phyloP scores from a whole-genome alignment of 2,888 invertebrate species.

The Mesorhabditis sp. region DNA sequence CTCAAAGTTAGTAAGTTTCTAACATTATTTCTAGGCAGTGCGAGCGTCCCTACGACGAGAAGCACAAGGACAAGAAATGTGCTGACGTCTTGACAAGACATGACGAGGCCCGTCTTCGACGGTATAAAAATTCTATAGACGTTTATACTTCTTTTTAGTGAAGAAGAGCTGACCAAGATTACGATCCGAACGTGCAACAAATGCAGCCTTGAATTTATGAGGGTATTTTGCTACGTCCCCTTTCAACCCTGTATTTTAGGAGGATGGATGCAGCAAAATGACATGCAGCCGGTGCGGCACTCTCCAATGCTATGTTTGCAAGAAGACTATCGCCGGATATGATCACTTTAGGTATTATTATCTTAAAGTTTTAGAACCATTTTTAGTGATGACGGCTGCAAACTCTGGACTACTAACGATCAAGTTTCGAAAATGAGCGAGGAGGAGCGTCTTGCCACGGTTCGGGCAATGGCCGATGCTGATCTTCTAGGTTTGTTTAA shows the following conservation, averaged over 20 bases:
- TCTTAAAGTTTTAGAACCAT: not conserved
- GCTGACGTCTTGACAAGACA: not conserved
- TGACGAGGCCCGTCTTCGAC: not conserved
- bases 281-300: slow-evolving; percentile 1
- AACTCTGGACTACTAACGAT: not conserved
- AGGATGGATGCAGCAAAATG: not conserved
- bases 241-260: not conserved
- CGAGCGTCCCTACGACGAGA: slow-evolving; percentile 5
- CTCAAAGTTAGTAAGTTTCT: not conserved
- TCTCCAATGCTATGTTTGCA: not conserved
- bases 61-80: slow-evolving; percentile 3
- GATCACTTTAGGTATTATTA: not conserved
- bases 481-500: not conserved
- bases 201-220: not conserved
- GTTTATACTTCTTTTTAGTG: not conserved
- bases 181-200: not conserved
- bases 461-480: not conserved
- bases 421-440: not conserved
- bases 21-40: not conserved
- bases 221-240: not conserved
- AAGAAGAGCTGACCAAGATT: slow-evolving; percentile 4
- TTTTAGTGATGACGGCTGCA: slow-evolving; percentile 4
- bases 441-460: not conserved
- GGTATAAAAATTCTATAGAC: not conserved
- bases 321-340: not conserved